Base-by-base conservation (phyloP, 1,140 invertebrate genomes). In the Bombyx mandarina region DNA sequence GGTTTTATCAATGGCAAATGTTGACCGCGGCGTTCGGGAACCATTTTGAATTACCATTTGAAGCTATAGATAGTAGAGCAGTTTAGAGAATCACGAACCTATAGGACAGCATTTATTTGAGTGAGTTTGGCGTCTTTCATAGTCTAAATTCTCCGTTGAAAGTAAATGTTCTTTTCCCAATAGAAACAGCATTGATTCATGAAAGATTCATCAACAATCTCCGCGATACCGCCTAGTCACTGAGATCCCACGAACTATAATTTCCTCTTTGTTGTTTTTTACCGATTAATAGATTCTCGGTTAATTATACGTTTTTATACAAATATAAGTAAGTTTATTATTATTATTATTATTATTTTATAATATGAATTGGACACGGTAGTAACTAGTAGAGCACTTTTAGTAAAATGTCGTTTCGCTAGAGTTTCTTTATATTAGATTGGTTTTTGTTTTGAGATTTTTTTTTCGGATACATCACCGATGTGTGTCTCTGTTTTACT, bases 1-100 rank as follows among this genome's bases (percentile, higher is more conserved):
- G 81, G 81, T 85, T 87, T 86, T 85, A 86, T 84, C 84, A 86
- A 86, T 87, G 81, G 84, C 82, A 84, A 84, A 83, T 82, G 80
- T 85, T 82, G 80, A 83, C 80, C 80, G 77, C 82, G 80, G 75
- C 77, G 71, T 84, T 76, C 71, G 64, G 60, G 61, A 5, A 35
- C 26, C 26, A 5, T 3, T 35, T 5, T 35, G 26, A 35, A 35
- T 35, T 35, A 35, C 26, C 26, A 35, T 35, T 35, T 1, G 26
- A 35, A 35, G 26, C 26, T 35, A 35, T 35, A 3, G 2, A 5
- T 3, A 35, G 26, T 35, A 35, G 26, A 35, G 26, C 26, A 35
- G 26, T 35, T 35, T 35, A 35, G 26, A 35, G 4, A 35, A 35
- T 35, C 26, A 35, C 26, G 4, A 35, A 35, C 4, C 26, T 2